Evolutionary conservation across 2,113 vertebrate species (phyloP).

Genomic region (Chionomys nivalis): DNA sequence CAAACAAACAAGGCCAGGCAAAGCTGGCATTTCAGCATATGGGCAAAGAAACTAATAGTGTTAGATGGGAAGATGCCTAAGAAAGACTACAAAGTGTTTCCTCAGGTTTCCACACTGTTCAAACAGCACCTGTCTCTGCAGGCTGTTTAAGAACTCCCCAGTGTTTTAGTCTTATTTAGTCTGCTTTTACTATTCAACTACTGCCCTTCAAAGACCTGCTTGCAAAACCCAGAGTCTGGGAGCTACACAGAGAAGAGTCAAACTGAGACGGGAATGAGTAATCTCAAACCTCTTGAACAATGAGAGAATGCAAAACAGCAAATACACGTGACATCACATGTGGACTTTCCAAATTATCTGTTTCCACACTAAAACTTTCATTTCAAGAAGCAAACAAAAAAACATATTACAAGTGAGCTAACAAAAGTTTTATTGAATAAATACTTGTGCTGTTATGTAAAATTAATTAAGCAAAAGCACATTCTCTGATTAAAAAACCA

Average conservation of each 20-base stretch:
- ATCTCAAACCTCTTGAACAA: neutral
- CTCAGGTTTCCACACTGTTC: neutral
- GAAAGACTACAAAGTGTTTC: neutral
- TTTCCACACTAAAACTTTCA: neutral
- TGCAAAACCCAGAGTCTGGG: neutral
- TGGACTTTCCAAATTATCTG: neutral
- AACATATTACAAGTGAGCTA: constrained; percentile 42
- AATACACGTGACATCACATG: rapidly evolving
- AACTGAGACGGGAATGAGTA: neutral
- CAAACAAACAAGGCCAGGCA: neutral
- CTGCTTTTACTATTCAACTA: neutral
- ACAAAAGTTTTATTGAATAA: constrained; percentile 87
- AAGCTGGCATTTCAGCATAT: neutral
- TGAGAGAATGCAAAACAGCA: neutral
- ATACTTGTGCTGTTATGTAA: constrained; percentile 85
- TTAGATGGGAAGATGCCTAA: neutral
- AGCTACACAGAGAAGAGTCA: neutral
- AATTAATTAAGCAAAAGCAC: constrained; percentile 83
- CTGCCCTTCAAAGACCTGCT: neutral
- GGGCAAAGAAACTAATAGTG: neutral
- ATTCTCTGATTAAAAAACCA: constrained; percentile 74
- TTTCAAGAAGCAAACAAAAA: constrained; percentile 43
- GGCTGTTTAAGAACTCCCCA: neutral
- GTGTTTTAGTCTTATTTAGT: neutral
- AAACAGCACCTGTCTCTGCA: neutral